A percentile compares a stretch with the other conserved stretches of the same genome.
Conservation (phyloP, 2,888 invertebrate genomes). For the Perdita meconis region DNA sequence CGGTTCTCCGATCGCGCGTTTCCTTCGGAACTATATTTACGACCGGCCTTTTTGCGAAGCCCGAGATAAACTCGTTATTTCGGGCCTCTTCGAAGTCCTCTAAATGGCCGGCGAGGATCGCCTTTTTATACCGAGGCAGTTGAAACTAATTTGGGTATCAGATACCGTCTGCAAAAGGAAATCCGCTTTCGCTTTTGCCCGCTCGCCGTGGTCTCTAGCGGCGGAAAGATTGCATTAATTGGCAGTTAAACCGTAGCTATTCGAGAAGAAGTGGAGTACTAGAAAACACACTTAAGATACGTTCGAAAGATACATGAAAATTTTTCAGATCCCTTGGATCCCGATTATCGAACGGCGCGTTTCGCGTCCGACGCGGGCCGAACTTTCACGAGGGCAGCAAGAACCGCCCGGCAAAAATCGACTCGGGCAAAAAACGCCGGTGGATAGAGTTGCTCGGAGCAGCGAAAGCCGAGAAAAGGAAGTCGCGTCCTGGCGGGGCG, state of each 20-base stretch:
- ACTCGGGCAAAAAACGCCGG: neutral
- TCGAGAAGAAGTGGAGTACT: too few species aligned
- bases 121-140: neutral
- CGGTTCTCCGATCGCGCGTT: slow-evolving; percentile 31
- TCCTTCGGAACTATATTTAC: slow-evolving; percentile 26
- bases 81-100: neutral
- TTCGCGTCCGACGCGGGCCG: too few species aligned
- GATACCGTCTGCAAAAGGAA: neutral
- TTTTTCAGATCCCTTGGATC: too few species aligned
- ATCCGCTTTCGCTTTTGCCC: too few species aligned
- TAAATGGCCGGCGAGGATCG: neutral
- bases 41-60: slow-evolving; percentile 5
- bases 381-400: too few species aligned
- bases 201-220: too few species aligned
- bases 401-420: neutral
- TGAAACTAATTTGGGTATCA: slow-evolving; percentile 1
- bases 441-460: slow-evolving; percentile 15
- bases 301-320: too few species aligned
- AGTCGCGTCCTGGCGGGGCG: neutral
- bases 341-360: too few species aligned
- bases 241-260: too few species aligned
- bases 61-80: slow-evolving; percentile 31
- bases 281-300: too few species aligned
- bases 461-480: neutral
- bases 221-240: too few species aligned